Percentiles rank a stretch among this genome's conserved stretches.
phyloP scores from a whole-genome alignment of 1,140 invertebrate species.

The Listronotus oregonensis region DNA sequence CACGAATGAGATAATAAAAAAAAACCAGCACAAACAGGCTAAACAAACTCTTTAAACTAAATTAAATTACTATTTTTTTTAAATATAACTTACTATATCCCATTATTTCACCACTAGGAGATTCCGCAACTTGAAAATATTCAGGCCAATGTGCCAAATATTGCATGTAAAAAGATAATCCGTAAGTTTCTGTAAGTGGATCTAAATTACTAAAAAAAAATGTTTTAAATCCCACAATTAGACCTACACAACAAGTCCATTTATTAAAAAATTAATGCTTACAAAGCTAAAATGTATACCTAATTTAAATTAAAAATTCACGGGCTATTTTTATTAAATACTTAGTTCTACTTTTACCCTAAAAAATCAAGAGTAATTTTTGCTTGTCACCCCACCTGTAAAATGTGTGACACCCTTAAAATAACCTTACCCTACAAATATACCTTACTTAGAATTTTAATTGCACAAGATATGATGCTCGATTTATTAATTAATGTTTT shows the following conservation, averaged over 20 bases:
- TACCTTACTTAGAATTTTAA: no score
- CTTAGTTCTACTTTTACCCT: not conserved
- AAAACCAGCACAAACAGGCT: no score
- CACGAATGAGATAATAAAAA: no score
- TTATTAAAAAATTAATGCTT: not conserved
- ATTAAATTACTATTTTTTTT: no score
- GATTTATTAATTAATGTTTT: no score
- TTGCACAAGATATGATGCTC: no score
- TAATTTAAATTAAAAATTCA: no score
- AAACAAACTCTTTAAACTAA: no score
- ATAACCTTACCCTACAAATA: no score
- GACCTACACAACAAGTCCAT: not conserved
- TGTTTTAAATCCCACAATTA: not conserved
- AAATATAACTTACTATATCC: slow-evolving; percentile 87
- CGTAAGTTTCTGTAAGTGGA: slow-evolving; percentile 97
- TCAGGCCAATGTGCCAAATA: slow-evolving; percentile 99
- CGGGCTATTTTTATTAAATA: not conserved
- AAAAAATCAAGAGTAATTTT: no score
- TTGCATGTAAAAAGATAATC: slow-evolving; percentile 95
- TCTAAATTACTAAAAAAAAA: slow-evolving; percentile 85
- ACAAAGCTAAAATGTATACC: not conserved
- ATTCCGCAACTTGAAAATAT: slow-evolving; percentile 96
- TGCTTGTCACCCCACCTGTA: no score
- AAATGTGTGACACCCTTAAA: no score
- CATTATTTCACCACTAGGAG: slow-evolving; percentile 94